phyloP scores from a whole-genome alignment of 64 coral and sea anemone genomes.

The Actinia equina region DNA sequence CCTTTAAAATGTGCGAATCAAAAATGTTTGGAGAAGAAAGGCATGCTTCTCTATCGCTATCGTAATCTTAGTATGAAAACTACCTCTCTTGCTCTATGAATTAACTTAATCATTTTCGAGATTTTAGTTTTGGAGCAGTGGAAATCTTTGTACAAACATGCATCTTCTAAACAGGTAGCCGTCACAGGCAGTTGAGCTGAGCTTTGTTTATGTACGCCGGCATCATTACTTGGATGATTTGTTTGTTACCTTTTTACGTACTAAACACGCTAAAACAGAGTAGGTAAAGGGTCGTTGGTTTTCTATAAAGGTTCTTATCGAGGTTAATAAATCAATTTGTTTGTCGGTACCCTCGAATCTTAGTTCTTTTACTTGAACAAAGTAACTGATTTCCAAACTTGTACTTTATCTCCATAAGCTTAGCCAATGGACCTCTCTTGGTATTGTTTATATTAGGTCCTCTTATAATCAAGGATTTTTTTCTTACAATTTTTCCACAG shows the following conservation, averaged over 20 bases:
- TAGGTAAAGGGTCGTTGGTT: neutral
- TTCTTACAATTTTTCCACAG: neutral
- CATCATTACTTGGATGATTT: neutral
- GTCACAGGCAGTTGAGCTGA: neutral
- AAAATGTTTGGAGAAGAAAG: neutral
- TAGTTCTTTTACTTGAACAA: neutral
- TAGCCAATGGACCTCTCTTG: neutral
- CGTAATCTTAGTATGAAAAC: neutral
- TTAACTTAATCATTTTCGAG: neutral
- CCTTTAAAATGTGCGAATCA: neutral
- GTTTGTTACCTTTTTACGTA: neutral
- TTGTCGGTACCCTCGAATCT: neutral
- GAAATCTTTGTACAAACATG: neutral
- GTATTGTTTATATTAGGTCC: neutral
- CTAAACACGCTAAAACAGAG: neutral
- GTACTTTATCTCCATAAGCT: neutral
- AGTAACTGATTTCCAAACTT: neutral
- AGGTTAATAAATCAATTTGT: neutral
- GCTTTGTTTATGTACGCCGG: neutral
- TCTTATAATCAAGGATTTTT: too few species aligned
- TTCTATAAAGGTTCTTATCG: neutral
- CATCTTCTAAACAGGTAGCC: neutral
- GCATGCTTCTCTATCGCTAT: neutral
- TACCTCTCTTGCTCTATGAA: neutral
- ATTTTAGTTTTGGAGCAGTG: neutral